A percentile compares a stretch with the other conserved stretches of the same genome.
phyloP scores from a whole-genome alignment of 1,140 invertebrate genomes.

The Calliphora vicina region DNA sequence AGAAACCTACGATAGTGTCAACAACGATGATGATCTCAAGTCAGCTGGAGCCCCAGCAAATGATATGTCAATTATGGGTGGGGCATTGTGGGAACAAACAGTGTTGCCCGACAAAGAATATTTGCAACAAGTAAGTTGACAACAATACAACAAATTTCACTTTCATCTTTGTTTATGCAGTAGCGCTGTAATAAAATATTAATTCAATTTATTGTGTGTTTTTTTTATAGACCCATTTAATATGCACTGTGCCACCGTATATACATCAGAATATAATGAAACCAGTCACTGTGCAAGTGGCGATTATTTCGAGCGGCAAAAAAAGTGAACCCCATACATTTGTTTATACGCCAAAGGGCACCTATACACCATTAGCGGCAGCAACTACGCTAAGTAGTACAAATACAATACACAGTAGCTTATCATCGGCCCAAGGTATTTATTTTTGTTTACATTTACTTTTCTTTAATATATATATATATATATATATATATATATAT shows the following conservation, averaged over 20 bases:
- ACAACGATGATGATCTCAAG: conserved; percentile 54
- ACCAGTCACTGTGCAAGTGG: conserved; percentile 77
- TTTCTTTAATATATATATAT: too few species aligned
- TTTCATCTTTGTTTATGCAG: background rate
- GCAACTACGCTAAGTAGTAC: conserved; percentile 58
- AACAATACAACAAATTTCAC: background rate
- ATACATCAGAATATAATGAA: conserved; percentile 70
- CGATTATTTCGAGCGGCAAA: conserved; percentile 86
- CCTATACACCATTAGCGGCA: conserved; percentile 56
- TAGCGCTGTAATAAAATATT: too few species aligned
- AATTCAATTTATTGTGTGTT: background rate
- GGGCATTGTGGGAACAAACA: conserved; percentile 76
- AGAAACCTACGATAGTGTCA: conserved; percentile 66
- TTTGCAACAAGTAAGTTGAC: conserved; percentile 73
- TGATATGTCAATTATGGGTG: conserved; percentile 42
- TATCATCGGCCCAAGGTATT: conserved; percentile 56
- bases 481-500: too few species aligned
- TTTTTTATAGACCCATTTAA: conserved; percentile 82
- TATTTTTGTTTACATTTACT: conserved; percentile 41
- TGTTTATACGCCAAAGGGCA: conserved; percentile 75
- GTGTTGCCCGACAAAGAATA: conserved; percentile 85
- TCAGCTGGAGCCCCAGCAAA: conserved; percentile 49
- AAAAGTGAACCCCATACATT: conserved; percentile 88
- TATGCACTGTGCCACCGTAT: conserved; percentile 89
- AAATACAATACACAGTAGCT: conserved; percentile 39